Conservation (phyloP, 2,797 vertebrate species). For the Alosa sapidissima region DNA sequence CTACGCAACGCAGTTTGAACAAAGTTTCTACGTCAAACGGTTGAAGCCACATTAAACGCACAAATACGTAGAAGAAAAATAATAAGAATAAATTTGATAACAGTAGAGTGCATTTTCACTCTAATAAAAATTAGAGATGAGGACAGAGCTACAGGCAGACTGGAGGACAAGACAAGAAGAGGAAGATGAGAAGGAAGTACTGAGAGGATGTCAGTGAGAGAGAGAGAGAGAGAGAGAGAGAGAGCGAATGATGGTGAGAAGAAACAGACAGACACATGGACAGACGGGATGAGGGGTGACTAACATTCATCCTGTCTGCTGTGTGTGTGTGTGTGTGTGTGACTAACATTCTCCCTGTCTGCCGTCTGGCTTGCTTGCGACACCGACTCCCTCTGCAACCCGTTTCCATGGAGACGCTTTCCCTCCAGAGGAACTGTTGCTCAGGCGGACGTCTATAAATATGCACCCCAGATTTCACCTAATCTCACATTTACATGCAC, state of each 20-base stretch:
- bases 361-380: neutral
- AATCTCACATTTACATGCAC: neutral
- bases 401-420: slow-evolving; percentile 21
- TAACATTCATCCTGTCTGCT: neutral
- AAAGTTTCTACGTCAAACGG: no score
- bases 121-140: neutral
- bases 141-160: neutral
- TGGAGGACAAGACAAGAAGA: neutral
- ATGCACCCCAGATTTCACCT: neutral
- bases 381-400: neutral
- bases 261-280: neutral
- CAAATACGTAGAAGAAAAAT: no score
- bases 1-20: no score
- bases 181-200: no score
- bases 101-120: no score
- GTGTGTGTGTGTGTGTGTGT: no score
- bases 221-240: neutral
- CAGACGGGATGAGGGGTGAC: neutral
- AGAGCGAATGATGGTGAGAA: neutral
- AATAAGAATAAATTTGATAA: no score
- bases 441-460: neutral
- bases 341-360: slow-evolving; percentile 9
- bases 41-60: no score
- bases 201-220: no score
- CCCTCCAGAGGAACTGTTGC: neutral